Conservation (phyloP, 2,888 invertebrate genomes). For the Halictus quadricinctus region DNA sequence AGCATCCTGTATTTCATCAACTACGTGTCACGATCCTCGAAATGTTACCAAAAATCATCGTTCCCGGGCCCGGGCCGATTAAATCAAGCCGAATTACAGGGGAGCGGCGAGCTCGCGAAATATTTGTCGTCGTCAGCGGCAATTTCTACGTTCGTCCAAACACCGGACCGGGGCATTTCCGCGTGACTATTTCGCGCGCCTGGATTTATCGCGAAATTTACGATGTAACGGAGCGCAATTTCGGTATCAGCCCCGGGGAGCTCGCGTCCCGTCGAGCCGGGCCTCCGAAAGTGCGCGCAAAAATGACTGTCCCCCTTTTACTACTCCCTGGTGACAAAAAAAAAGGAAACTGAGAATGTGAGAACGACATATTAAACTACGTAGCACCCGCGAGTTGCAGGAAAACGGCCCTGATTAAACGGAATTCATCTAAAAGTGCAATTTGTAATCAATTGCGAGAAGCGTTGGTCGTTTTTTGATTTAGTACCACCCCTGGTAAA, state of each 20-base stretch:
- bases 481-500: not conserved
- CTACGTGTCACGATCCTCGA: not conserved
- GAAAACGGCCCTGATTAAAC: not conserved
- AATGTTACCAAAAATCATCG: slow-evolving; percentile 20
- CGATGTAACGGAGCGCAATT: slow-evolving; percentile 58
- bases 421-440: not conserved
- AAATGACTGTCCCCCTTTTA: not conserved
- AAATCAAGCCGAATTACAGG: slow-evolving; percentile 52
- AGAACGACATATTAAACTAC: not conserved
- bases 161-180: slow-evolving; percentile 33
- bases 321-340: not conserved
- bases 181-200: slow-evolving; percentile 34
- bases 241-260: slow-evolving; percentile 46
- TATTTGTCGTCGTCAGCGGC: slow-evolving; percentile 60
- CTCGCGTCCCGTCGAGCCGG: slow-evolving; percentile 47
- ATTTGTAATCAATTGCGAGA: not conserved
- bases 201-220: slow-evolving; percentile 59
- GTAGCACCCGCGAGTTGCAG: not conserved
- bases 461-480: not conserved
- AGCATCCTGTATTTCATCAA: not conserved
- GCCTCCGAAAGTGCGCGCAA: slow-evolving; percentile 40
- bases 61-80: slow-evolving; percentile 21
- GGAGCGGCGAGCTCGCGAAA: slow-evolving; percentile 49
- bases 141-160: slow-evolving; percentile 54
- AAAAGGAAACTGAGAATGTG: not conserved